These are phyloP conservation scores for Bombus difficillimus DNA, from an alignment of 1,140 invertebrate species.

Conservation along the genomic window DNA sequence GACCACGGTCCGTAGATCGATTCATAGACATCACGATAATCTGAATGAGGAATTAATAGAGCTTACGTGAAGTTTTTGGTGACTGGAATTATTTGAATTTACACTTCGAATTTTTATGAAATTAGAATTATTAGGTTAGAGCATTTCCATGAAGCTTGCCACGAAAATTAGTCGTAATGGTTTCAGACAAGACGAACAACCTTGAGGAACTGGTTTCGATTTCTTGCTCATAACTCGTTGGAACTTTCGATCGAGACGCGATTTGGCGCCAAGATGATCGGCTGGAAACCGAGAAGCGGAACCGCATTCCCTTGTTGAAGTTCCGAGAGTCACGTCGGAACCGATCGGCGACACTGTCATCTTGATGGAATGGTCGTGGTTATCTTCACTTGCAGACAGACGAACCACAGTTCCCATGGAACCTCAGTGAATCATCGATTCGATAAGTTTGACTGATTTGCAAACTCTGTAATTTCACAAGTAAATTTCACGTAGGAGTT, in stretches of 20 bases:
- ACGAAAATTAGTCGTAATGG: neutral
- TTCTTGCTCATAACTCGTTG: neutral
- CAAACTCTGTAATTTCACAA: neutral
- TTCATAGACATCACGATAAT: neutral
- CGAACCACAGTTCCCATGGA: neutral
- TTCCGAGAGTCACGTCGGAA: neutral
- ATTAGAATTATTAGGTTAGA: slow-evolving; percentile 2
- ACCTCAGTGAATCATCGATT: neutral
- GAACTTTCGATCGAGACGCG: neutral
- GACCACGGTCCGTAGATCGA: slow-evolving; percentile 7
- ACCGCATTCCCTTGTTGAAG: neutral
- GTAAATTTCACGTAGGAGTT: neutral
- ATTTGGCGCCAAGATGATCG: neutral
- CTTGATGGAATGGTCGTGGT: no score
- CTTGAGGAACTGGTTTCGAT: slow-evolving; percentile 20
- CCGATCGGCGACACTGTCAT: neutral
- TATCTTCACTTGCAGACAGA: neutral
- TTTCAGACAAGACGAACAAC: neutral
- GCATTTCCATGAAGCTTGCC: slow-evolving; percentile 12
- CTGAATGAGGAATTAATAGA: no score
- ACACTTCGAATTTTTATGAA: neutral
- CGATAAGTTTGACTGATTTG: neutral
- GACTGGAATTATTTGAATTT: no score
- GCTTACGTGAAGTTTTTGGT: neutral
- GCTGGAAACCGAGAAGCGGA: neutral